A percentile compares a stretch with the other conserved stretches of the same genome.
Evolutionary conservation across 2,113 vertebrate species (phyloP).

Genomic region (Xiphophorus hellerii): DNA sequence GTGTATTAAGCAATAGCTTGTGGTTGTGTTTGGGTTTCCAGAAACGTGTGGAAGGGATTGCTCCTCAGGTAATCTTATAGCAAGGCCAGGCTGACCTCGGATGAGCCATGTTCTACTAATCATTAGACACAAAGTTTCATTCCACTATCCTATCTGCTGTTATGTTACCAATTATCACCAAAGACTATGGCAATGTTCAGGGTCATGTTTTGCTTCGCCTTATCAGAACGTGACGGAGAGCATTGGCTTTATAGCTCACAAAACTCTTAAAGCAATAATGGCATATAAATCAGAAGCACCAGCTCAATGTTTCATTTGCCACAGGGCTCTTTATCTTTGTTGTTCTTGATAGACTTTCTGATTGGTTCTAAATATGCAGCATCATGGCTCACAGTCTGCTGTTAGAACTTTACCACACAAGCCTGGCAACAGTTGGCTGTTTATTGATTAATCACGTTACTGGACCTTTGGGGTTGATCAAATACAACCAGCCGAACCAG

Average conservation of each 20-base stretch:
- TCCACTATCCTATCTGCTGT: not conserved
- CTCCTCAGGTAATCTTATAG: not conserved
- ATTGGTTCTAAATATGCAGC: not conserved
- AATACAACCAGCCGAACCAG: no score
- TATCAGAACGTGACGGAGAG: not conserved
- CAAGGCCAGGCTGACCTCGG: not conserved
- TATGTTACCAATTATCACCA: not conserved
- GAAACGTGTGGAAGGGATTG: no score
- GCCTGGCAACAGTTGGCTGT: no score
- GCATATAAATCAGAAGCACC: not conserved
- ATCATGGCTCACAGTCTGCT: no score
- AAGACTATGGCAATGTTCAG: not conserved
- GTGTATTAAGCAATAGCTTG: no score
- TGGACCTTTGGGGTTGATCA: no score
- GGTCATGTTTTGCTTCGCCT: not conserved
- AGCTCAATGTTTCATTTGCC: not conserved
- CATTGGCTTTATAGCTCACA: not conserved
- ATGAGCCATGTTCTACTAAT: not conserved
- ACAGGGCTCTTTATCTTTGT: not conserved
- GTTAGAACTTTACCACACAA: no score
- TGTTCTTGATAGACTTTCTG: not conserved
- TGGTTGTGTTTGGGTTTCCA: no score
- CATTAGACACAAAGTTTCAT: not conserved
- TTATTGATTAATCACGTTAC: no score
- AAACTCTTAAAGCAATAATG: not conserved